phyloP scores from a whole-genome alignment of 2,797 vertebrate species.

The Girardinus metallicus region DNA sequence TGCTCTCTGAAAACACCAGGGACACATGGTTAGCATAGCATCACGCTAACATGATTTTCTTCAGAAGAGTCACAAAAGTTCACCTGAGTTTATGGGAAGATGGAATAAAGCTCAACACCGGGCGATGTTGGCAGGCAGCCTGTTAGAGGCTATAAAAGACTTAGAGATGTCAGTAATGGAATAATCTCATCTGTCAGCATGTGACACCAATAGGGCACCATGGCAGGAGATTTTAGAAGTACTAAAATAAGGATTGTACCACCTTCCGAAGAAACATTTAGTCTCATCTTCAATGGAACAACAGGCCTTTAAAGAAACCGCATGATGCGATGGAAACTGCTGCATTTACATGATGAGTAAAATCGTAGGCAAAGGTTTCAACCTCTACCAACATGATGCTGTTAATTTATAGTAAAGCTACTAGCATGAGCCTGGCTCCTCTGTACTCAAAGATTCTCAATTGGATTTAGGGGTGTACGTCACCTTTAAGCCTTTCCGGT shows the following conservation, averaged over 20 bases:
- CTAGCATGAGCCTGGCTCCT: background rate
- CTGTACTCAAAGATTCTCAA: background rate
- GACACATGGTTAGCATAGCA: background rate
- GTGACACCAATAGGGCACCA: background rate
- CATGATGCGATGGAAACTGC: background rate
- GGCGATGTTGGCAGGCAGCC: background rate
- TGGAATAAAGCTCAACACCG: background rate
- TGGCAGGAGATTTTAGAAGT: background rate
- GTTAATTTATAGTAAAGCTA: background rate
- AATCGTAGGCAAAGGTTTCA: background rate
- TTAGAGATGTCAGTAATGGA: background rate
- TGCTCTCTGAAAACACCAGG: background rate
- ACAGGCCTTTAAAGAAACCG: too few species aligned
- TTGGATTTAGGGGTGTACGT: background rate
- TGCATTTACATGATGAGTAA: background rate
- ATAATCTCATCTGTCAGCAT: background rate
- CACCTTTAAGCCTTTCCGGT: background rate
- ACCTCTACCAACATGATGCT: background rate
- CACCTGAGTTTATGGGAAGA: background rate
- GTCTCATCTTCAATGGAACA: background rate
- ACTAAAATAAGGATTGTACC: background rate
- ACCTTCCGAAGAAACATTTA: background rate
- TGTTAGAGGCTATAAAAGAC: background rate
- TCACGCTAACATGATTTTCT: background rate
- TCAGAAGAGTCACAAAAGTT: background rate